Percentiles rank a stretch among this genome's conserved stretches.
phyloP scores from a whole-genome alignment of 2,797 vertebrate genomes.

The Aselliscus stoliczkanus region DNA sequence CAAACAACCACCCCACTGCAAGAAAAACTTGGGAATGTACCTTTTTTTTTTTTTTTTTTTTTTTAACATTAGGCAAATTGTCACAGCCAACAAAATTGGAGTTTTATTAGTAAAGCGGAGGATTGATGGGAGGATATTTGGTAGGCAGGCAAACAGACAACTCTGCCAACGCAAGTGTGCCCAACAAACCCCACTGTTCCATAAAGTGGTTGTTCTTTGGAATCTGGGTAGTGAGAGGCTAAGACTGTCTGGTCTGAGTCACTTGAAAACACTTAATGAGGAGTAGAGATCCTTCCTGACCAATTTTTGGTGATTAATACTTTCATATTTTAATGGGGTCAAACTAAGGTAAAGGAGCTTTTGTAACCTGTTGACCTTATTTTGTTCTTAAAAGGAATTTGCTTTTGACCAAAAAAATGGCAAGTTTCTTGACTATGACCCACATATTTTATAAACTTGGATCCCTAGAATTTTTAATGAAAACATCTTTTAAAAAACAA shows the following conservation, averaged over 20 bases:
- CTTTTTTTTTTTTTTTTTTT: too few species aligned
- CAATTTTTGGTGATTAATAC: background rate
- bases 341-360: background rate
- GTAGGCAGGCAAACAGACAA: background rate
- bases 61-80: background rate
- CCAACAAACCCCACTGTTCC: background rate
- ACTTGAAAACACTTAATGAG: background rate
- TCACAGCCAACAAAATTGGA: background rate
- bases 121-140: background rate
- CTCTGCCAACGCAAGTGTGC: background rate
- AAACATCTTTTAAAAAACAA: background rate
- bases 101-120: background rate
- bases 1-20: background rate
- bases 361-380: background rate
- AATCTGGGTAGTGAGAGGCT: background rate
- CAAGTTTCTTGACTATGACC: background rate
- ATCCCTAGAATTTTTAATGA: background rate
- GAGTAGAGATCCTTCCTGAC: background rate
- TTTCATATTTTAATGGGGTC: background rate
- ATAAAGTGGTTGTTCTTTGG: background rate
- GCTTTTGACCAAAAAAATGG: background rate
- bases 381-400: constrained; percentile 4
- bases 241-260: background rate
- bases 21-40: background rate
- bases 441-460: background rate